Conservation (phyloP, 2,797 vertebrate species). For the Oreonectes daqikongensis region DNA sequence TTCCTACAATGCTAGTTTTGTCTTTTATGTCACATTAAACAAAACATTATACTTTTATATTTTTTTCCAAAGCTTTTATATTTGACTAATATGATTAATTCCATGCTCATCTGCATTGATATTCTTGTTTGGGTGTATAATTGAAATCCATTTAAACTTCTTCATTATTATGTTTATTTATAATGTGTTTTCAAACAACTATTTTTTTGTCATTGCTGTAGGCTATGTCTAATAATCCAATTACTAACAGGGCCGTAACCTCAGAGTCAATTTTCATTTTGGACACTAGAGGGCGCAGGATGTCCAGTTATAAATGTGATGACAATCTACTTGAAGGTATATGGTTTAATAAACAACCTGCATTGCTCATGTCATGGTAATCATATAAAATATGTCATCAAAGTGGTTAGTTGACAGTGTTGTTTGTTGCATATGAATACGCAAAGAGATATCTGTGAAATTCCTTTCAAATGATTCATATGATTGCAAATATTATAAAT, state of each 20-base stretch:
- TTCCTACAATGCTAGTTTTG: not conserved
- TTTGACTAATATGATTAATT: not conserved
- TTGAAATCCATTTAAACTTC: not conserved
- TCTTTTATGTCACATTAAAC: conserved; percentile 5
- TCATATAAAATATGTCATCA: not conserved
- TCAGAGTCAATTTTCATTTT: conserved; percentile 23
- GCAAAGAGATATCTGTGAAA: not conserved
- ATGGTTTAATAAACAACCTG: not conserved
- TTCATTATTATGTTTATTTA: not conserved
- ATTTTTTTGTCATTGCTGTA: not conserved
- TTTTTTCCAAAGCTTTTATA: not conserved
- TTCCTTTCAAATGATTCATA: not conserved
- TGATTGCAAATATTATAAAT: not conserved
- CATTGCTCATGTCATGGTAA: not conserved
- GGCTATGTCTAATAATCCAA: not conserved
- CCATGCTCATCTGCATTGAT: not conserved
- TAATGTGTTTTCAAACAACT: not conserved
- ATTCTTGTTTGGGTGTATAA: not conserved
- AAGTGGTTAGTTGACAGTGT: not conserved
- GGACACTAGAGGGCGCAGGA: conserved; percentile 72
- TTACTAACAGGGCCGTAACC: not conserved
- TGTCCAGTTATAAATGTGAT: conserved; percentile 54
- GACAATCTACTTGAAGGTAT: not conserved
- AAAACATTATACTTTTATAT: not conserved
- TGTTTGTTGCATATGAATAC: not conserved